These are phyloP conservation scores for Spodoptera frugiperda DNA, from an alignment of 1,140 invertebrate genomes.

Conservation along the genomic window DNA sequence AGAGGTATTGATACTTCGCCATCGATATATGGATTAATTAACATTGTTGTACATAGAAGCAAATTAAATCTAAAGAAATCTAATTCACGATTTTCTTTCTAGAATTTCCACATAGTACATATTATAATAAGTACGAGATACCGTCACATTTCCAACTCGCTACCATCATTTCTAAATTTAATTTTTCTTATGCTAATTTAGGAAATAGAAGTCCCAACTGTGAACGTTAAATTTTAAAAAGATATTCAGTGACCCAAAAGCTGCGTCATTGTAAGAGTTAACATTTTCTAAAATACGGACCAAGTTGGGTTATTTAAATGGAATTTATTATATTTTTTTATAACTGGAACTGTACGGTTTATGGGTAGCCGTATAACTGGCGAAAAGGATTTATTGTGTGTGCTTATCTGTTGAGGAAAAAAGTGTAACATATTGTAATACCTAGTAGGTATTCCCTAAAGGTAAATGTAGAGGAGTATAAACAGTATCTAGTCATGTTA, in stretches of 20 bases:
- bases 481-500: too few species aligned
- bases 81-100: background rate
- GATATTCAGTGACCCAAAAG: constrained; percentile 39
- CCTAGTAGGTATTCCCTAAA: too few species aligned
- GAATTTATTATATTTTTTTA: constrained; percentile 26
- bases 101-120: background rate
- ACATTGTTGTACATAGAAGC: background rate
- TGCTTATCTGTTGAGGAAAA: too few species aligned
- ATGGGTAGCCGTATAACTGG: background rate
- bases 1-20: too few species aligned
- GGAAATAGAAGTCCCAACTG: constrained; percentile 38
- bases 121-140: constrained; percentile 7
- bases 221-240: constrained; percentile 40
- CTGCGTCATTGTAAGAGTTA: constrained; percentile 35
- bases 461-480: too few species aligned
- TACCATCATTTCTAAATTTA: constrained; percentile 32
- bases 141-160: background rate
- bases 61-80: background rate
- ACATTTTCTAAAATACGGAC: constrained; percentile 40
- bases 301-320: constrained; percentile 12
- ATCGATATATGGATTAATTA: background rate
- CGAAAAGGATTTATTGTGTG: too few species aligned
- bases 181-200: constrained; percentile 46
- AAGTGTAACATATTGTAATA: too few species aligned
- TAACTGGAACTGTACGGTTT: background rate